Base-by-base conservation (phyloP, 2,113 vertebrate genomes). In the Callocephalon fimbriatum region DNA sequence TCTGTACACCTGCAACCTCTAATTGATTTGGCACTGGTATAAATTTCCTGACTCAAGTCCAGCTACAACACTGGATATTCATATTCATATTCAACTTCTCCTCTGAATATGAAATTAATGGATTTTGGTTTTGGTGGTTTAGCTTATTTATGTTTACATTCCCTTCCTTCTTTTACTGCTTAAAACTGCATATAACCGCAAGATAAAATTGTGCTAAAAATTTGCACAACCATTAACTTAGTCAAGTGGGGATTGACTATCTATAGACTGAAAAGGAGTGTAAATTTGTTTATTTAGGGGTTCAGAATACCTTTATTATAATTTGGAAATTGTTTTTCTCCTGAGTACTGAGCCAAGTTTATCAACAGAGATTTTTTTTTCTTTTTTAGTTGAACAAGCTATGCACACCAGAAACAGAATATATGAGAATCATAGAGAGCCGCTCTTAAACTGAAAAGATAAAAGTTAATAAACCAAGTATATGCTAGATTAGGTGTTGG, bases 21-120 rank as follows among this genome's bases (percentile, higher is more conserved):
- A 96, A 95, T 88, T 95, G 83, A 95, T 97, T 96, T 97, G 92
- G 77, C 96, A 94, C n/a, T 76, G 63, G 74, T 88, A 83, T 37
- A 79, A 75, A 86, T 94, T 96, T 91, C 22, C 44, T 93, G 66
- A 70, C 67, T 93, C 78, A 19, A 73, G 19, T 95, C 75, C 78
- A 95, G 22, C 40, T 78, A 67, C 79, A 87, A 56, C 48, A 58
- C 40, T 45, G 53, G 31, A 77, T 94, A 77, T 94, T 97, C 62
- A 61, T 53, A 73, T 89, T 32, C 13, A 25, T 53, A 42, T 90
- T 59, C 38, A 86, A 5, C 15, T 93, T 90, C 29, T 90, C 27
- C 38, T 93, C 88, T 88, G 47, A 27, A 58, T 76, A 38, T 47
- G 21, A 15, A 77, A 86, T 86, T 45, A 68, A 91, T 65, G 37